These are phyloP conservation scores for Drosophila neotestacea DNA, from an alignment of 2,888 invertebrate genomes.

Conservation along the genomic window DNA sequence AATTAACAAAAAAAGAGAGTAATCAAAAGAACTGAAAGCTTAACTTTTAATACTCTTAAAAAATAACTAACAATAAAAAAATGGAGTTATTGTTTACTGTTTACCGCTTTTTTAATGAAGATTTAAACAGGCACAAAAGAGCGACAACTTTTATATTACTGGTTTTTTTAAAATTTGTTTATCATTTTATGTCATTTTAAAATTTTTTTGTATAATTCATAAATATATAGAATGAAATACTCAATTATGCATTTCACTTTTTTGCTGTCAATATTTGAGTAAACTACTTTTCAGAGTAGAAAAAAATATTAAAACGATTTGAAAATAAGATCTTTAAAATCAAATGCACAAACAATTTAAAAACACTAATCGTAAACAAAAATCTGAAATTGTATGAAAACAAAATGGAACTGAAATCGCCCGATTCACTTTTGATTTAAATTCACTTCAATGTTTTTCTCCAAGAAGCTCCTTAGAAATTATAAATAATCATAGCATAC, in stretches of 20 bases:
- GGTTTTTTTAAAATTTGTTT: too few relatives aligned
- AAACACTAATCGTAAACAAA: neutral
- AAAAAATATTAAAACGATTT: neutral
- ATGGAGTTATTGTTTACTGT: neutral
- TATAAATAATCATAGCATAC: too few relatives aligned
- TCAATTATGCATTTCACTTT: neutral
- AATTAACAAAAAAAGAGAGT: conserved; percentile 4
- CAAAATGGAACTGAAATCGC: too few relatives aligned
- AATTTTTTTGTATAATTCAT: too few relatives aligned
- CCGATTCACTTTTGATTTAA: too few relatives aligned
- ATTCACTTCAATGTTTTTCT: neutral
- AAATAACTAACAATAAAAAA: conserved; percentile 13
- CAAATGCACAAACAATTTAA: neutral
- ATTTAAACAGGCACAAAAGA: neutral
- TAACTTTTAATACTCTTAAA: conserved; percentile 36
- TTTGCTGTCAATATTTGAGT: neutral
- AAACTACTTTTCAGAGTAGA: neutral
- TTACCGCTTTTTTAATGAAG: neutral
- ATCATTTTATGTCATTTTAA: too few relatives aligned
- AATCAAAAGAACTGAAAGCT: conserved; percentile 16
- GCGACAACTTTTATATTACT: too few relatives aligned
- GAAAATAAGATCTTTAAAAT: neutral
- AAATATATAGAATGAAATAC: neutral
- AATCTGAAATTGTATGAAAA: too few relatives aligned
- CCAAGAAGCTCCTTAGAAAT: too few relatives aligned